Evolutionary conservation across 2,888 invertebrate species (phyloP), one percentile per base, ranked within the genome.

Genomic region (Ophonus ardosiacus): DNA sequence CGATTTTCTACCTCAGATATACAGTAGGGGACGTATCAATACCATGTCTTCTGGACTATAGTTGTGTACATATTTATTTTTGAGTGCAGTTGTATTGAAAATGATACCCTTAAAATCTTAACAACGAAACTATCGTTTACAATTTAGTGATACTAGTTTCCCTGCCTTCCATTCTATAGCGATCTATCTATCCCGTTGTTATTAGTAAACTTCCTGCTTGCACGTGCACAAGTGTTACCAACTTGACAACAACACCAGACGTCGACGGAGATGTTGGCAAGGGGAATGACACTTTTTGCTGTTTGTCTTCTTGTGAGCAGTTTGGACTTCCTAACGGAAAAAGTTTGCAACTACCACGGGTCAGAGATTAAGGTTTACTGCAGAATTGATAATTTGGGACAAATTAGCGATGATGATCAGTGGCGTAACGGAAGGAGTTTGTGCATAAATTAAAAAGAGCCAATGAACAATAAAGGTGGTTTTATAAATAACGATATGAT

Each of bases 171-270:
- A 17, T 17, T 59, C 59, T 59, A 13, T 5, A 7, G 59, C 59
- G 2, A 59, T 59, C 59, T 59, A 59, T 59, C 63, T n/a, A 63
- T 63, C 31, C 24, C 4, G 63, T 0, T 51, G 43, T 51, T 63
- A 63, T 63, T 63, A 63, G 63, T 63, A 63, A 63, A 63, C 63
- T 63, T 63, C 24, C 24, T 5, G 10, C 10, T 24, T 21, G 8
- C 63, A 63, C 63, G 63, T 24, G 63, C 24, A n/a, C 78, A 78
- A 78, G 78, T 78, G 78, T 57, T 78, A 17, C 78, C 78, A 78
- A 78, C 78, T 78, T 78, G 31, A 78, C 78, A 78, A 78, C 78
- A 78, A 57, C 57, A 78, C 21, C 78, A 78, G 24, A 78, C 56
- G n/a, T 56, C 40, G 57, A 78, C 51, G 51, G 51, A 56, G 56